Base-by-base conservation (phyloP, 1,140 invertebrate genomes). In the Drosophila nebulosa region DNA sequence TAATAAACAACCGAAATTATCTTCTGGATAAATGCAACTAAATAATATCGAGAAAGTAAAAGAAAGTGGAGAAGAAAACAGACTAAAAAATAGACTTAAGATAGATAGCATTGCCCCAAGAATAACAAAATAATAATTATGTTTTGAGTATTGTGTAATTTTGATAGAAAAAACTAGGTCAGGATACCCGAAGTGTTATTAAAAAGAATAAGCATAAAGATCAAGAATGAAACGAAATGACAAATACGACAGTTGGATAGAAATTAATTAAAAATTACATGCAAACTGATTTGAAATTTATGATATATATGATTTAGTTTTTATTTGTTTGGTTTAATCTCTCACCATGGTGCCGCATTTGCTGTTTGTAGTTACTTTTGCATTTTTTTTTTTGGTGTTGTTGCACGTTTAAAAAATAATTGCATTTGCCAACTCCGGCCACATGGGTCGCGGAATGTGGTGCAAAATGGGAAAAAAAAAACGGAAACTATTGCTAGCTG, bases 361-460 rank as follows among this genome's bases (percentile, higher is more conserved):
- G 72, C 22, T 60, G 21, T 55, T 69, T 64, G 55, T 59, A 12
- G 64, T 58, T 39, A 4, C 39, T 10, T 21, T 39, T 32, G 4
- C 1, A 32, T 39, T 39, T 1, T 39, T 16, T 14, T 46, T 46
- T 21, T 46, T 21, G 24, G 58, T 75, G 39, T 74, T 62, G 26
- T 57, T 52, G 70, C 64, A 68, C 64, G 71, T 68, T 75, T 68
- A 58, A 69, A 75, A 69, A 74, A 75, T 75, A 75, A 68, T 75
- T 75, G 58, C 72, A 75, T 75, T 74, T 74, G 55, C 30, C 30
- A 36, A 64, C 73, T 46, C 16, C 67, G 46, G 74, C 60, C 39
- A 70, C 73, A 76, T 76, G 64, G 39, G 39, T 46, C 39, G 39
- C 16, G 39, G 18, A 57, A 24, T n/a, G 14, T 36, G 50, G 70